Percentiles rank a stretch among this genome's conserved stretches.
phyloP scores from a whole-genome alignment of 2,888 invertebrate species.

The Platerodrilus igneus region DNA sequence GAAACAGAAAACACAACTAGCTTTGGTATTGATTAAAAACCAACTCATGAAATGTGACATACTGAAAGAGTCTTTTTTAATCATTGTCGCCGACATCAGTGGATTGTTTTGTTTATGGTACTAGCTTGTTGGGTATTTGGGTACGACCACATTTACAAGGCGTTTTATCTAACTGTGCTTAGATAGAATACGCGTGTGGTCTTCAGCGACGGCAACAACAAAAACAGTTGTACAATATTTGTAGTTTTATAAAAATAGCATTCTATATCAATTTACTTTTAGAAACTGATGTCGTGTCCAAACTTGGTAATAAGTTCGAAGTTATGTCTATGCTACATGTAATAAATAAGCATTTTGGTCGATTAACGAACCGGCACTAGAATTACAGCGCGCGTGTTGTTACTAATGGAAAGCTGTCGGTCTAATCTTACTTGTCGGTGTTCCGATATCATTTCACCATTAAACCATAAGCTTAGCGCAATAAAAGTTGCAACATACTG shows the following conservation, averaged over 20 bases:
- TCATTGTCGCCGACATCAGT: constrained; percentile 11
- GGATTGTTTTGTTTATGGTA: constrained; percentile 25
- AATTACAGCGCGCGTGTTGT: constrained; percentile 15
- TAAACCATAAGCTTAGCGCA: constrained; percentile 17
- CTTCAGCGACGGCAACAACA: constrained; percentile 15
- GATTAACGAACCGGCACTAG: constrained; percentile 12
- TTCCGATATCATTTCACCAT: constrained; percentile 17
- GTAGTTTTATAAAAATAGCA: constrained; percentile 1
- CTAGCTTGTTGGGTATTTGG: constrained; percentile 23
- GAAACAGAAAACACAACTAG: constrained; percentile 3
- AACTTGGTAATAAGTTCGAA: neutral
- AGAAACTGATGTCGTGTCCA: neutral
- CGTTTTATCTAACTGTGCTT: constrained; percentile 31
- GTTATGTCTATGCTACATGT: neutral
- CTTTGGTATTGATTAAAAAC: constrained; percentile 8
- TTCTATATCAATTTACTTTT: neutral
- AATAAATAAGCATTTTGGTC: neutral
- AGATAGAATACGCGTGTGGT: constrained; percentile 33
- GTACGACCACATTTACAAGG: constrained; percentile 28
- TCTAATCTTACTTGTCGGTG: constrained; percentile 17
- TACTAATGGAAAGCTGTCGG: constrained; percentile 19
- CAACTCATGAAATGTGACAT: constrained; percentile 10
- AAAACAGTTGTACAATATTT: constrained; percentile 1
- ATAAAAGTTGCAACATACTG: constrained; percentile 15
- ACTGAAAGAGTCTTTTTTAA: constrained; percentile 22